Conservation (phyloP, 2,888 invertebrate species). For the Oscheius sp. region DNA sequence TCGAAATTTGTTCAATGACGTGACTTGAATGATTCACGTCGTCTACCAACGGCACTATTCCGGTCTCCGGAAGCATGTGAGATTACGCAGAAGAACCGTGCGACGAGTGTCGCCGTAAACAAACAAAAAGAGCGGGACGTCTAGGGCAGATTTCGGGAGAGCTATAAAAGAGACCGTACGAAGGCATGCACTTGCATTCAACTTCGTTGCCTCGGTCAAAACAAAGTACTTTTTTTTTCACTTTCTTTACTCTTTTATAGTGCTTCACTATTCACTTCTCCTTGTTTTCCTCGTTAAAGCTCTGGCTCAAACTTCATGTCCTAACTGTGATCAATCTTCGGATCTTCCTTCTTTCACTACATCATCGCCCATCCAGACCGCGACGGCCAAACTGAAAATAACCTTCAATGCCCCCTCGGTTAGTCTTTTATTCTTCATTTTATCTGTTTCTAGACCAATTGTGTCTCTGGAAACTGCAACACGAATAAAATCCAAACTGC, state of each 20-base stretch:
- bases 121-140: slow-evolving; percentile 23
- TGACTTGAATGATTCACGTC: too few relatives aligned
- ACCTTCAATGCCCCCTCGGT: not conserved
- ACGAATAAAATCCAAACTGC: not conserved
- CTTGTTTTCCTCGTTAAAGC: not conserved
- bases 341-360: not conserved
- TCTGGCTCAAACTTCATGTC: slow-evolving; percentile 3
- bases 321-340: not conserved
- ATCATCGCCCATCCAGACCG: not conserved
- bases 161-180: not conserved
- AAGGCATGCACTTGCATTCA: not conserved
- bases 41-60: too few relatives aligned
- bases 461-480: slow-evolving; percentile 5
- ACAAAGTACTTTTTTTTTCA: slow-evolving; percentile 1
- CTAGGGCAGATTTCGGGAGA: slow-evolving; percentile 11
- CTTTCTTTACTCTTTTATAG: not conserved
- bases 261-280: not conserved
- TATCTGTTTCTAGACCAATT: slow-evolving; percentile 1
- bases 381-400: slow-evolving; percentile 12
- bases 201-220: not conserved
- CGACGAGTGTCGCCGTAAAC: slow-evolving; percentile 24
- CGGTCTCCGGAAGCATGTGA: slow-evolving; percentile 9
- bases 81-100: slow-evolving; percentile 24
- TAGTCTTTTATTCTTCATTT: not conserved
- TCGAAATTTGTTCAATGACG: too few relatives aligned